Conservation (phyloP, 2,113 vertebrate species). For the Nipponia nippon region DNA sequence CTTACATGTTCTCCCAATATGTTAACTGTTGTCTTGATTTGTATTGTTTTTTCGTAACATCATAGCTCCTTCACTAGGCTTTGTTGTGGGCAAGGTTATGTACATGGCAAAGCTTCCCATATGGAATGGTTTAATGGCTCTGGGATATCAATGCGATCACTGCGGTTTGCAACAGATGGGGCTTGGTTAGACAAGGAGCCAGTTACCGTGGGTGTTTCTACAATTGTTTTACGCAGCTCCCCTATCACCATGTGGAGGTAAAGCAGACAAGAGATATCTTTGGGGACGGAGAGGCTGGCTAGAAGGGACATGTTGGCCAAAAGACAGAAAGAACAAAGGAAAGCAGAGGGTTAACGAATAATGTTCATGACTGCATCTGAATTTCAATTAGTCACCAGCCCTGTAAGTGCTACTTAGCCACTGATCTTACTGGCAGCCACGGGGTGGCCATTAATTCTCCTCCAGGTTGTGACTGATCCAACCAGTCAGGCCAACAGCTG, state of each 20-base stretch:
- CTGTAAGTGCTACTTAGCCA: neutral
- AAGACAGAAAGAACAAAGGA: neutral
- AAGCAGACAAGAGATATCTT: neutral
- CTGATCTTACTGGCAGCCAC: neutral
- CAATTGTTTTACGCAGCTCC: neutral
- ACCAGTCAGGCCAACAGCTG: neutral
- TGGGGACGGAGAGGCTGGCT: neutral
- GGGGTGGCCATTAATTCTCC: neutral
- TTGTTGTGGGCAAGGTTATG: slow-evolving; percentile 18
- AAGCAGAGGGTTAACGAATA: neutral
- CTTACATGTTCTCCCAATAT: neutral
- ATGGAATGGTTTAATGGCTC: neutral
- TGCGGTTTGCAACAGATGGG: neutral
- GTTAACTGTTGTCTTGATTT: neutral
- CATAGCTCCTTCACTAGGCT: neutral
- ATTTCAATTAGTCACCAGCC: neutral
- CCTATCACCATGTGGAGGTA: neutral
- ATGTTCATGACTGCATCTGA: neutral
- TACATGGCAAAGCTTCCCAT: neutral
- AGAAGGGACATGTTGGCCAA: neutral
- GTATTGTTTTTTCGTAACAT: slow-evolving; percentile 8
- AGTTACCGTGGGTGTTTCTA: neutral
- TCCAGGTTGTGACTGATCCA: neutral
- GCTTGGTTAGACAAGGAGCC: neutral
- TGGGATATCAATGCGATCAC: neutral